phyloP scores from a whole-genome alignment of 2,797 vertebrate genomes.

The Mallotus villosus region DNA sequence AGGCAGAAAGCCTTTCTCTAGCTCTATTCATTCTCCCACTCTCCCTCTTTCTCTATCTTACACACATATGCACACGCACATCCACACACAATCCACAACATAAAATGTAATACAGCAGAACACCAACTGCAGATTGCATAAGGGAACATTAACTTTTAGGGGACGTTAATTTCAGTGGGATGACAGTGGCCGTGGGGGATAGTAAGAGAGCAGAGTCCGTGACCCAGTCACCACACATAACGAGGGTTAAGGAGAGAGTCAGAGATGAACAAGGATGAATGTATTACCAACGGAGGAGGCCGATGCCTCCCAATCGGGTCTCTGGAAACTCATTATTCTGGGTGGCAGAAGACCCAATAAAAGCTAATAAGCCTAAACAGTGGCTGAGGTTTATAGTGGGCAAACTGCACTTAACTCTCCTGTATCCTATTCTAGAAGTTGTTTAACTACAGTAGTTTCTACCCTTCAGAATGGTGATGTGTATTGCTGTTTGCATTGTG shows the following conservation, averaged over 20 bases:
- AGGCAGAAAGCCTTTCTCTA: too few relatives aligned
- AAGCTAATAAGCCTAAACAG: constrained; percentile 3
- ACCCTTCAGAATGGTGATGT: too few relatives aligned
- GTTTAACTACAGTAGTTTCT: too few relatives aligned
- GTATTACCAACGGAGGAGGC: neutral
- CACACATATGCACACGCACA: neutral
- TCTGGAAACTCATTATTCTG: constrained; percentile 4
- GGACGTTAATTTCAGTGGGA: constrained; percentile 61
- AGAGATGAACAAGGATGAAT: neutral
- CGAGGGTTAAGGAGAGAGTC: constrained; percentile 36
- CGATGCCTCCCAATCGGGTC: neutral
- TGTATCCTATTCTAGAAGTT: neutral
- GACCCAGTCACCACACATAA: constrained; percentile 65
- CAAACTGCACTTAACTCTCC: neutral
- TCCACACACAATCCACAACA: neutral
- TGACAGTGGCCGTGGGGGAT: constrained; percentile 46
- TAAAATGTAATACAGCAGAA: constrained; percentile 74
- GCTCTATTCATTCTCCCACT: too few relatives aligned
- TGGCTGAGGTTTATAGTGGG: neutral
- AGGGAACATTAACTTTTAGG: constrained; percentile 79
- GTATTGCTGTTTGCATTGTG: neutral
- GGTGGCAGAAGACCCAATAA: neutral
- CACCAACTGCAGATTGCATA: constrained; percentile 66
- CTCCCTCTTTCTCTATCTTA: neutral
- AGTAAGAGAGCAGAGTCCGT: constrained; percentile 35